phyloP scores from a whole-genome alignment of 2,888 invertebrate genomes.

The Anarsia innoxiella region DNA sequence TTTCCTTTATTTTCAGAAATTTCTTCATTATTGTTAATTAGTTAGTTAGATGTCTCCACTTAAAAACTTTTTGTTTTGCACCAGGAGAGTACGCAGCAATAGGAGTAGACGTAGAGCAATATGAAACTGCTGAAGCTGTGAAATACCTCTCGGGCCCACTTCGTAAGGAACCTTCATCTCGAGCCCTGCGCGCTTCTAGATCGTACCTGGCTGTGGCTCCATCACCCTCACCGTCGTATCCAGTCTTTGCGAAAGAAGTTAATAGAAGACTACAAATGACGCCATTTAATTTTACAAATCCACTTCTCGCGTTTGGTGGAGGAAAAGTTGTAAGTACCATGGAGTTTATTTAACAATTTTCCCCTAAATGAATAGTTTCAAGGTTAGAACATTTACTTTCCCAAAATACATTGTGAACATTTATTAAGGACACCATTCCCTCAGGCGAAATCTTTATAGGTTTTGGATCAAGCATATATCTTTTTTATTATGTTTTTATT shows the following conservation, averaged over 20 bases:
- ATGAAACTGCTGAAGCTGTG: constrained; percentile 84
- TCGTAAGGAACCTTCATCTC: constrained; percentile 75
- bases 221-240: constrained; percentile 82
- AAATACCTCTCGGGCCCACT: constrained; percentile 87
- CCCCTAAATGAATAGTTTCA: too few species aligned
- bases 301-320: constrained; percentile 81
- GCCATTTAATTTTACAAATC: constrained; percentile 92
- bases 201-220: constrained; percentile 90
- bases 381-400: too few species aligned
- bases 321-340: constrained; percentile 82
- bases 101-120: constrained; percentile 92
- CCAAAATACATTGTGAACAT: too few species aligned
- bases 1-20: too few species aligned
- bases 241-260: constrained; percentile 83
- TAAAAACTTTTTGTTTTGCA: constrained; percentile 6
- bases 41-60: too few species aligned
- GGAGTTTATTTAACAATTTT: too few species aligned
- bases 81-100: constrained; percentile 96
- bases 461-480: too few species aligned
- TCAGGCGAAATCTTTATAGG: too few species aligned
- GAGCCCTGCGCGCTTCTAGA: constrained; percentile 82
- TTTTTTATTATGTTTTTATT: too few species aligned
- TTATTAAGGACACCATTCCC: too few species aligned
- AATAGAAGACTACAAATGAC: constrained; percentile 88
- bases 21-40: too few species aligned